These are phyloP conservation scores for Solenodon paradoxus DNA, from an alignment of 2,113 vertebrate species.

Conservation along the genomic window DNA sequence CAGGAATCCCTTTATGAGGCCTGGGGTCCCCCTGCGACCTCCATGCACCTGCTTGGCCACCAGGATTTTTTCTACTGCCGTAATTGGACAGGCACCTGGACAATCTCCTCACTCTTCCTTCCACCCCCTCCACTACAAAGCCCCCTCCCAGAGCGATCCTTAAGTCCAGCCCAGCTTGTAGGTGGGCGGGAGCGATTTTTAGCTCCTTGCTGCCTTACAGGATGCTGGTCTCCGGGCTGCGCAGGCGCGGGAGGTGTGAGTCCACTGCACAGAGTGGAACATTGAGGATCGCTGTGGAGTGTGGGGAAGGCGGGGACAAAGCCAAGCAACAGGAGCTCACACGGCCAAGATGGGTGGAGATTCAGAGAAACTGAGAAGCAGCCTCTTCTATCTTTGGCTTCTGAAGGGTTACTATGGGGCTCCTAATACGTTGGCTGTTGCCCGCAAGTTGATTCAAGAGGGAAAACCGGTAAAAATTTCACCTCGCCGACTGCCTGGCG, in stretches of 20 bases:
- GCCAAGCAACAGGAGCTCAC: neutral
- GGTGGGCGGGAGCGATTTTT: slow-evolving; percentile 79
- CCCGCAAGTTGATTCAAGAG: neutral
- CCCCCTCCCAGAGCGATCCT: neutral
- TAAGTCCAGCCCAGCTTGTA: slow-evolving; percentile 75
- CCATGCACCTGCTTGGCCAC: neutral
- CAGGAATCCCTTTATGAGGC: neutral
- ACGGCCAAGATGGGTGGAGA: neutral
- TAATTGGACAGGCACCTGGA: slow-evolving; percentile 59
- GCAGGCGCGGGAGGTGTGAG: slow-evolving; percentile 53
- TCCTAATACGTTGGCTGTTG: neutral
- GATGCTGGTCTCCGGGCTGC: slow-evolving; percentile 55
- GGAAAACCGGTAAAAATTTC: neutral
- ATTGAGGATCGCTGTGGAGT: slow-evolving; percentile 36
- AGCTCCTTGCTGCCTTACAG: slow-evolving; percentile 62
- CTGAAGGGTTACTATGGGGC: neutral
- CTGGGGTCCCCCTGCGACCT: neutral
- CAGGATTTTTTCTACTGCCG: slow-evolving; percentile 49
- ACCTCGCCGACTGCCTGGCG: neutral
- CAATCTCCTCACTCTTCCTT: slow-evolving; percentile 11
- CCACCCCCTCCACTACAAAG: slow-evolving; percentile 34
- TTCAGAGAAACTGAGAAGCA: neutral
- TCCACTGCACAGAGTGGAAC: slow-evolving; percentile 61
- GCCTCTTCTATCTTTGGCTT: neutral
- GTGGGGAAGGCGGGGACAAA: neutral